Evolutionary conservation across 1,140 invertebrate species (phyloP), one percentile per base, ranked within the genome.

Genomic region (Bombus superbus): DNA sequence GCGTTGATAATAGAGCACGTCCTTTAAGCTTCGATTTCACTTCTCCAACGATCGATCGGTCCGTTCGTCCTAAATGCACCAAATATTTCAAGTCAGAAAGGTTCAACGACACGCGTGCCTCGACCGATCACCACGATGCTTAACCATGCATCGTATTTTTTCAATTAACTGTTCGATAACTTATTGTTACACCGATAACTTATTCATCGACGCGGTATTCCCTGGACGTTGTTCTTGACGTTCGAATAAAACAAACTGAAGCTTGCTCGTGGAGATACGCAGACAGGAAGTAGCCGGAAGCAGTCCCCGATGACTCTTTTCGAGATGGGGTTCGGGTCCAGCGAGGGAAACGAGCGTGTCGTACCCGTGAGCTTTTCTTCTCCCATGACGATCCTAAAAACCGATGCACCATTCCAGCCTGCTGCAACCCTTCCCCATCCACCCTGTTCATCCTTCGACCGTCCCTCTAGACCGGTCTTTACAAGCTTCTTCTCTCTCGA

Each of bases 261-360:
- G 8, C 53, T 83, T 40, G 73, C 68, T 53, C 3, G 3, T 11
- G 72, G 62, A 71, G 69, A 47, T 68, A 59, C 79, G 69, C 62
- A 44, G 69, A 42, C 71, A 69, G 71, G 79, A 86, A 74, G 84
- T 81, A 86, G 71, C 79, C 57, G 79, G 84, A 86, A 86, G 85
- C 85, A 68, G 85, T 86, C 85, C 79, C 85, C 47, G 62, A 53
- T 84, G 83, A n/a, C 83, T 84, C 83, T 84, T 84, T 47, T 35
- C 40, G 66, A 71, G 83, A 79, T 59, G 53, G 47, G 62, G 76
- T 76, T 79, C 76, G 75, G 83, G 83, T 84, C 83, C 83, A 59
- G 75, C 40, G 66, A 79, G 83, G 83, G 22, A 79, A 84, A 84
- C 83, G 83, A 84, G 76, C 82, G 66, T 79, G 82, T 84, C 82